Conservation (phyloP, 2,113 vertebrate genomes). For the Phasianus colchicus region DNA sequence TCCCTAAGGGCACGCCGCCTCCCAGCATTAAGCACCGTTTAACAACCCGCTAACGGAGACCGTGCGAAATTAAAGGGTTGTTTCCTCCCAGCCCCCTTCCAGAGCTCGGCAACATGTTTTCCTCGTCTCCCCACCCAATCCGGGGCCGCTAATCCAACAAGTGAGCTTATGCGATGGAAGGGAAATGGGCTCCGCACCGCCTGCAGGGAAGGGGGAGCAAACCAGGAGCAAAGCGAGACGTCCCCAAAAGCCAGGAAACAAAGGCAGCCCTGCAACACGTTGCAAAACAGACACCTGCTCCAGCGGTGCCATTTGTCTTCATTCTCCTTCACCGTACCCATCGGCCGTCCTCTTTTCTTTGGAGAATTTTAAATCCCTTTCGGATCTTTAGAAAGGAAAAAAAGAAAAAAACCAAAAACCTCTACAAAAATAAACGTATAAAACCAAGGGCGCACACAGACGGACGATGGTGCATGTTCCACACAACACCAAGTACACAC, state of each 20-base stretch:
- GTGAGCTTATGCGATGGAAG: constrained; percentile 15
- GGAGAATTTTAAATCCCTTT: constrained; percentile 55
- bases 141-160: constrained; percentile 36
- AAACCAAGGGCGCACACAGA: constrained; percentile 80
- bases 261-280: constrained; percentile 71
- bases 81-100: constrained; percentile 42
- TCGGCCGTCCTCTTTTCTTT: constrained; percentile 57
- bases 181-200: neutral
- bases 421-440: constrained; percentile 70
- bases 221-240: neutral
- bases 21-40: constrained; percentile 22
- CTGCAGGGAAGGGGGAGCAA: neutral
- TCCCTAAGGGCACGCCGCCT: neutral
- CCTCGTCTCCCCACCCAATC: neutral
- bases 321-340: constrained; percentile 21
- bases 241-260: constrained; percentile 3
- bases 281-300: constrained; percentile 78
- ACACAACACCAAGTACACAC: constrained; percentile 68
- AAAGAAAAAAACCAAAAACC: neutral
- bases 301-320: constrained; percentile 24
- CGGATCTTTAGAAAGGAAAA: constrained; percentile 67
- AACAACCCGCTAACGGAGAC: constrained; percentile 43
- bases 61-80: constrained; percentile 29
- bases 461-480: constrained; percentile 76
- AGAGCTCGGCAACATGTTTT: neutral